Percentiles rank a stretch among this genome's conserved stretches.
Conservation (phyloP, 2,797 vertebrate species). For the Thamnophis elegans region DNA sequence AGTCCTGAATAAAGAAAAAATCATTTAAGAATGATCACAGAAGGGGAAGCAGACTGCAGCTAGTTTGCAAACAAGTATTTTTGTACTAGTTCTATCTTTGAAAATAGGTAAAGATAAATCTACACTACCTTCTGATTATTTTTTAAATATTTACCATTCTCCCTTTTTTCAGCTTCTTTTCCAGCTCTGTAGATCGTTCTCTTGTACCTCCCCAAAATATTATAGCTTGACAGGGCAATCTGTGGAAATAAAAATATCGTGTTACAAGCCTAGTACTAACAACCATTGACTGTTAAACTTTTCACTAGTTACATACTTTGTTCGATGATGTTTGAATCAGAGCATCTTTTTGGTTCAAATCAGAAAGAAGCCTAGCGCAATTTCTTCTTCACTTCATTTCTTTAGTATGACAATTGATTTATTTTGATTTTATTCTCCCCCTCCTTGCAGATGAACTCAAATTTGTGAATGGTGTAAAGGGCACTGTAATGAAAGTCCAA, state of each 20-base stretch:
- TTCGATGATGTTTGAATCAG: background rate
- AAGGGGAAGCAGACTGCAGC: background rate
- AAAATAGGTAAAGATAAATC: constrained; percentile 36
- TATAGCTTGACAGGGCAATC: constrained; percentile 35
- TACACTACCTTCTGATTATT: background rate
- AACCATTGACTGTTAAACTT: constrained; percentile 12
- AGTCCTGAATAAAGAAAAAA: background rate
- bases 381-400: background rate
- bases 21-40: background rate
- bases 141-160: constrained; percentile 2
- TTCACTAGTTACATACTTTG: constrained; percentile 37
- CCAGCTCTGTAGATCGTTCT: background rate
- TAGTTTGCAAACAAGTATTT: background rate
- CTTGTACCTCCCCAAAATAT: constrained; percentile 20
- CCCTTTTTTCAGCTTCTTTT: constrained; percentile 2
- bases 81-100: constrained; percentile 44
- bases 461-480: background rate
- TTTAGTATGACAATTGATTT: background rate
- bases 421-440: background rate
- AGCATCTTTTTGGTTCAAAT: constrained; percentile 9
- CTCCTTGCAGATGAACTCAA: background rate
- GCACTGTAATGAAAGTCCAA: background rate
- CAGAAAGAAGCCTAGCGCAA: background rate
- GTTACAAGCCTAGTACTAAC: background rate
- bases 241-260: constrained; percentile 35